Percentiles rank a stretch among this genome's conserved stretches.
phyloP scores from a whole-genome alignment of 2,797 vertebrate genomes.

The Fundulus diaphanus region DNA sequence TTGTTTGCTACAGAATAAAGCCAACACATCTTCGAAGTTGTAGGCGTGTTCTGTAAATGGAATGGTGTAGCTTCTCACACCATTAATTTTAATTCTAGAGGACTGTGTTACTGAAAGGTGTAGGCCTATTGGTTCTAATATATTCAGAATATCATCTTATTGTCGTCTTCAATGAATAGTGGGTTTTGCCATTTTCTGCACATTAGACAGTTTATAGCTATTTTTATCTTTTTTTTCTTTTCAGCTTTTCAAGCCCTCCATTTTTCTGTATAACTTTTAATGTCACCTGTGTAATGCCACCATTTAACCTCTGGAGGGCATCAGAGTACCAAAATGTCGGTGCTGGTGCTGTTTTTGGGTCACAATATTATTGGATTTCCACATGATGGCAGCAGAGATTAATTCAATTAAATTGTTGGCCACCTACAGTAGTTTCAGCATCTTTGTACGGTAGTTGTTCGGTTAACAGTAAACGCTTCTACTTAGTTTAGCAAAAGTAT shows the following conservation, averaged over 20 bases:
- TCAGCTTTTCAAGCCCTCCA: neutral
- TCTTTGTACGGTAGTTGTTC: slow-evolving; percentile 61
- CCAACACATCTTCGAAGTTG: no score
- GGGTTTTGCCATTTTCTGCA: no score
- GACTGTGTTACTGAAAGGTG: neutral
- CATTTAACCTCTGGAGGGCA: slow-evolving; percentile 40
- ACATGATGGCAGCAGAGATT: slow-evolving; percentile 70
- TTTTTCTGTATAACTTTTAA: neutral
- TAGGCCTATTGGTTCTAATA: neutral
- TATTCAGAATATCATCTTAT: neutral
- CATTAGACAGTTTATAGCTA: no score
- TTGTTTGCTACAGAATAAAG: no score
- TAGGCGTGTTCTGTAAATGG: no score
- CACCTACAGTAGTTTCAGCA: slow-evolving; percentile 28
- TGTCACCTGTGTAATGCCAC: slow-evolving; percentile 20
- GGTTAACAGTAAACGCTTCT: slow-evolving; percentile 10
- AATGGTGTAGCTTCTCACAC: no score
- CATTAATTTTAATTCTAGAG: no score
- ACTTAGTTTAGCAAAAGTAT: slow-evolving; percentile 9
- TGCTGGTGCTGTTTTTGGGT: neutral
- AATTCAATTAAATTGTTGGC: neutral
- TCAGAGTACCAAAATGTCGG: slow-evolving; percentile 4
- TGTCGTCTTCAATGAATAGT: neutral
- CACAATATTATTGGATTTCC: slow-evolving; percentile 32
- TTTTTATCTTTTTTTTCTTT: neutral